A percentile compares a stretch with the other conserved stretches of the same genome.
Evolutionary conservation across 2,113 vertebrate species (phyloP).

Genomic region (Progne subis): DNA sequence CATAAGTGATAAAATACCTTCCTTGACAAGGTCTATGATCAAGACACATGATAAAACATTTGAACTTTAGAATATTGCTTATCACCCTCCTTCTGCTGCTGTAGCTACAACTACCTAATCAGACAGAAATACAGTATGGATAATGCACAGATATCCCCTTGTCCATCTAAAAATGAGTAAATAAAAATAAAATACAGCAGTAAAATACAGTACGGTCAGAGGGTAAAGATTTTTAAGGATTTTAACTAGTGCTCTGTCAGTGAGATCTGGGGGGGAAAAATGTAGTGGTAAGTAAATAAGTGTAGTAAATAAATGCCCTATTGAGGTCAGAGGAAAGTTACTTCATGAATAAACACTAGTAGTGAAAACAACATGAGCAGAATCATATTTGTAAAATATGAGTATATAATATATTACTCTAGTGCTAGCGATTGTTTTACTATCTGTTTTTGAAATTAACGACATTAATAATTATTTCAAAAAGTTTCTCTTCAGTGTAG

Average conservation of each 20-base stretch:
- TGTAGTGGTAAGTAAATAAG: not conserved
- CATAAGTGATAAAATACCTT: not conserved
- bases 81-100: not conserved
- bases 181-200: not conserved
- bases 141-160: not conserved
- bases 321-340: not conserved
- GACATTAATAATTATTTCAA: not conserved
- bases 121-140: not conserved
- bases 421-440: not conserved
- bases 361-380: not conserved
- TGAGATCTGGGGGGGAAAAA: not conserved
- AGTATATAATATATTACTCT: not conserved
- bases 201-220: not conserved
- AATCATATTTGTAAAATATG: not conserved
- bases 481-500: not conserved
- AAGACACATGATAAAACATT: not conserved
- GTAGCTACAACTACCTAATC: not conserved
- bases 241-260: not conserved
- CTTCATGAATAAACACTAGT: not conserved
- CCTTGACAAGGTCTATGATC: not conserved
- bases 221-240: not conserved
- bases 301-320: not conserved
- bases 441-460: not conserved
- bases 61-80: not conserved
- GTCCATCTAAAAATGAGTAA: not conserved